Base-by-base conservation (phyloP, 1,140 invertebrate species). In the Drosophila parabipectinata region DNA sequence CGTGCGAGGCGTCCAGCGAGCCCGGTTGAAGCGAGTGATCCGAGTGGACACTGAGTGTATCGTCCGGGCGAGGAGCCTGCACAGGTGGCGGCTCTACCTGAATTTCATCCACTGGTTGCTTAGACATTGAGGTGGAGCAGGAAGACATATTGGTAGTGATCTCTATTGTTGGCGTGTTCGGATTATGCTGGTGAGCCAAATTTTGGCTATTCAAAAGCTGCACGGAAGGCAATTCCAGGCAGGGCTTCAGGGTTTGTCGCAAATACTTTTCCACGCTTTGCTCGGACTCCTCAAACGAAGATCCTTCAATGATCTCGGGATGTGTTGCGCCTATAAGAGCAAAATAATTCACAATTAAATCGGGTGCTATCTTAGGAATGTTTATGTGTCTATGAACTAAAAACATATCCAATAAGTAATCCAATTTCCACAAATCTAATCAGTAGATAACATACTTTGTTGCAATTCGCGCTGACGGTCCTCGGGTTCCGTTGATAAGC, bases 231-330 rank as follows among this genome's bases (percentile, higher is more conserved):
- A 91, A 50, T 18, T 91, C 90, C 53, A 91, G 50, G 50, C 90
- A 91, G 21, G 90, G 90, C 41, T 91, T 72, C 28, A 91, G 54
- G 0, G 90, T 91, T 30, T 91, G 88, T 0, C 87, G 80, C 54
- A 91, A 64, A 47, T 90, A 91, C 51, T 90, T 91, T 7, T 91
- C 90, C 34, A 91, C 90, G 28, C 90, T 91, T 34, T 90, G 87
- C 37, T 91, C 90, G 0, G 90, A 91, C 18, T 91, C 90, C 39
- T 91, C 90, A 41, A 91, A 91, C 0, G 85, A 91, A 0, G 85
- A 89, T 0, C 85, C 87, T 30, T 91, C 90, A 47, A 91, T 85
- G 10, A 91, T 71, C 28, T 91, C 89, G 0, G 84, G 72, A 51
- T 90, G 78, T 26, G 69, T 53, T 32, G 62, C 57, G 14, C 89